These are phyloP conservation scores for Congeria kusceri DNA, from an alignment of 2,888 invertebrate genomes.

Conservation along the genomic window DNA sequence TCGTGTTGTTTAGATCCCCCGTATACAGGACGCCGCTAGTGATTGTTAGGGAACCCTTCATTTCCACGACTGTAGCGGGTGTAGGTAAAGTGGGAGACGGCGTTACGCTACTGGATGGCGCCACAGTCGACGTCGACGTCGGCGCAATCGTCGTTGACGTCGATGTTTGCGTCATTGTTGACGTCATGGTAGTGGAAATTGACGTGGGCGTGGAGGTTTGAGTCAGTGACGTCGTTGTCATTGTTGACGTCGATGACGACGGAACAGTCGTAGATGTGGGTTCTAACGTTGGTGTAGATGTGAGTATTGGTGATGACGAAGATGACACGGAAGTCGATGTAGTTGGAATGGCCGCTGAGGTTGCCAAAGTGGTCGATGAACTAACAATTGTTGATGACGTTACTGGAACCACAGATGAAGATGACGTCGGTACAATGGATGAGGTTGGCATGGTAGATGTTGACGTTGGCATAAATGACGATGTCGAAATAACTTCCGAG, in stretches of 20 bases:
- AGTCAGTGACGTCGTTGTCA: conserved; percentile 16
- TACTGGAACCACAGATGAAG: conserved; percentile 15
- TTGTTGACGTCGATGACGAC: conserved; percentile 19
- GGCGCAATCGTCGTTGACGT: conserved; percentile 14
- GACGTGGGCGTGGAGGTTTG: conserved; percentile 7
- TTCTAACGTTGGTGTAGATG: conserved; percentile 15
- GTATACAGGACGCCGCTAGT: conserved; percentile 29
- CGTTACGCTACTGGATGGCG: conserved; percentile 11
- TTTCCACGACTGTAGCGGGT: conserved; percentile 4
- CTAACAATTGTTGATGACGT: conserved; percentile 7
- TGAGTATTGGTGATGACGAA: conserved; percentile 3
- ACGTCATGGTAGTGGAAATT: conserved; percentile 8
- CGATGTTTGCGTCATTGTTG: conserved; percentile 4
- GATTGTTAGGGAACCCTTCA: conserved; percentile 49
- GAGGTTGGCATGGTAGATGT: conserved; percentile 1
- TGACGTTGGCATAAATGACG: conserved; percentile 6
- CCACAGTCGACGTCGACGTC: conserved; percentile 11
- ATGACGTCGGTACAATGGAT: background rate
- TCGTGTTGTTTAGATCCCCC: conserved; percentile 20
- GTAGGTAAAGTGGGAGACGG: conserved; percentile 16
- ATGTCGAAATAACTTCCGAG: background rate
- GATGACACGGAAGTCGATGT: background rate
- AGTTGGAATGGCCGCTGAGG: background rate
- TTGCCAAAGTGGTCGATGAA: background rate
- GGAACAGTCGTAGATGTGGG: conserved; percentile 20